Evolutionary conservation across 2,888 invertebrate species (phyloP).

Genomic region (Xanthia icteritia): DNA sequence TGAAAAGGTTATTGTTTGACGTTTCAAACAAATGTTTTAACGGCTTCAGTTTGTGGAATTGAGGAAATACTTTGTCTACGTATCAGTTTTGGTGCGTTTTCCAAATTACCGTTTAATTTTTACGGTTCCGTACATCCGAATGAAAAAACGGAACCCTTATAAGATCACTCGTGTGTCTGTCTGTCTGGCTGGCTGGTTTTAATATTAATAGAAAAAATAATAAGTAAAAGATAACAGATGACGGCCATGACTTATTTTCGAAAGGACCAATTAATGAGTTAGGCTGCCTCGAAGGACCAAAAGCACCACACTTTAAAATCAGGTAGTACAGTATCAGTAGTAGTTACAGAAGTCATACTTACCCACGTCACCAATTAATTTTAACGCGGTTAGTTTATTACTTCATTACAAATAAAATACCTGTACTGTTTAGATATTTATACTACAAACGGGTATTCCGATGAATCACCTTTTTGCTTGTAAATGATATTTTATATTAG

Average conservation of each 20-base stretch:
- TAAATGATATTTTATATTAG: constrained; percentile 26
- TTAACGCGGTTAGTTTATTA: neutral
- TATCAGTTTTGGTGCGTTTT: neutral
- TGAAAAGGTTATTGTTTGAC: constrained; percentile 41
- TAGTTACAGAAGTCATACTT: neutral
- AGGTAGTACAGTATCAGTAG: no score
- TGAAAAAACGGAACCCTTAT: no score
- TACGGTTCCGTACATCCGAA: no score
- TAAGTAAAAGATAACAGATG: neutral
- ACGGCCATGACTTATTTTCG: neutral
- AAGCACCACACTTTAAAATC: neutral
- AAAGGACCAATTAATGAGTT: neutral
- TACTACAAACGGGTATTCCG: constrained; percentile 23
- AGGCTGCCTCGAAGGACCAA: constrained; percentile 22
- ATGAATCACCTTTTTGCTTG: constrained; percentile 41
- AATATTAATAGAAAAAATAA: neutral
- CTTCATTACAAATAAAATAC: constrained; percentile 15
- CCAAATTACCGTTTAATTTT: neutral
- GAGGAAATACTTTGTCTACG: constrained; percentile 15
- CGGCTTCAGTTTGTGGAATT: constrained; percentile 23
- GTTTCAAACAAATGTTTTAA: constrained; percentile 21
- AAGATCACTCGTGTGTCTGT: no score
- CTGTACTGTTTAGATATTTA: neutral
- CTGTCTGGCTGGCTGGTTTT: no score
- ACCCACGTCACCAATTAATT: neutral